Percentiles rank a stretch among this genome's conserved stretches.
phyloP scores from a whole-genome alignment of 30 jellyfish, hydroid and myxozoan species.

The Nemopilema nomurai region DNA sequence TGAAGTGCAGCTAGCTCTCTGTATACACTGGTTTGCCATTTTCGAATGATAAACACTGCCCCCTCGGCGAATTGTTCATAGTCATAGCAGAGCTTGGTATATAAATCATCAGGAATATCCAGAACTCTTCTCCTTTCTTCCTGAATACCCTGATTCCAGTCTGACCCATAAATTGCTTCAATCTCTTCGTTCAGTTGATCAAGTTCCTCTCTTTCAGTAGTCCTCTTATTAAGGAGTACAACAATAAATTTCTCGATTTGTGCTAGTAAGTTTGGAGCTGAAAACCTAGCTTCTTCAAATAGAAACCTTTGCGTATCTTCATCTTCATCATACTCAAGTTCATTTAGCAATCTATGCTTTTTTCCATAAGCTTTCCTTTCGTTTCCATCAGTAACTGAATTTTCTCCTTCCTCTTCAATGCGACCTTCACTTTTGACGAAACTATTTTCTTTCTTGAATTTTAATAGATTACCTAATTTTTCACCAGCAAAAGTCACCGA shows the following conservation, averaged over 20 bases:
- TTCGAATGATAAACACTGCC: conserved; percentile 37
- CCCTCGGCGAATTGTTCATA: conserved; percentile 67
- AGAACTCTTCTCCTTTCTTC: conserved; percentile 7
- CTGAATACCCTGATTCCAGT: conserved; percentile 21
- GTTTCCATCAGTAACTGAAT: neutral
- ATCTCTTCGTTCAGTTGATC: conserved; percentile 53
- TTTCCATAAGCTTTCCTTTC: neutral
- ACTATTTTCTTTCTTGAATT: neutral
- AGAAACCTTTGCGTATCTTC: conserved; percentile 80
- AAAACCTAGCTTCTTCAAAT: conserved; percentile 80
- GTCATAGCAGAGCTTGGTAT: conserved; percentile 22
- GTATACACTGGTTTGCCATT: conserved; percentile 81
- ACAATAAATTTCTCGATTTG: conserved; percentile 63
- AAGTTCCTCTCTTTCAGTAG: conserved; percentile 42
- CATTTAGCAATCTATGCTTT: neutral
- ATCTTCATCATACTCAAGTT: conserved; percentile 59
- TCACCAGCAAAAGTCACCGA: conserved; percentile 28
- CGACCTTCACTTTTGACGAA: conserved; percentile 10
- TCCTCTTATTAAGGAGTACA: neutral
- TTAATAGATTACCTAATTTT: neutral
- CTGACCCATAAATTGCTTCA: conserved; percentile 52
- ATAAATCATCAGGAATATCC: conserved; percentile 53
- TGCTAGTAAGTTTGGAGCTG: conserved; percentile 74
- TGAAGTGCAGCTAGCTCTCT: conserved; percentile 65
- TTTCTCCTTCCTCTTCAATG: conserved; percentile 19